Percentiles rank a stretch among this genome's conserved stretches.
These are phyloP conservation scores for Rambutsinella grinnellia DNA, from an alignment of 2,888 invertebrate genomes.

Conservation along the genomic window DNA sequence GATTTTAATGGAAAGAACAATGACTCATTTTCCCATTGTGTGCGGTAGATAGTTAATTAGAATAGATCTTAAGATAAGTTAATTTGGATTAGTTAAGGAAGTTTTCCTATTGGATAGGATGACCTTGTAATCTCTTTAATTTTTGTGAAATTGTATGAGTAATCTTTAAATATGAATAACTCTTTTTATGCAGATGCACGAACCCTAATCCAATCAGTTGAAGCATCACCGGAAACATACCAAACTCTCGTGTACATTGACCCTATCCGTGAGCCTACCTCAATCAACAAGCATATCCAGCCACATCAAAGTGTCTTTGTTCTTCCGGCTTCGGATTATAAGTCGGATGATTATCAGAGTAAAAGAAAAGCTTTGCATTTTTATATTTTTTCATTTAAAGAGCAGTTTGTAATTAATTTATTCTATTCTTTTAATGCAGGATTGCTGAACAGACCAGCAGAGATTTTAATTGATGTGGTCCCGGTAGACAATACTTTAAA, in stretches of 20 bases:
- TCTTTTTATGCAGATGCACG: constrained; percentile 45
- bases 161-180: too few relatives aligned
- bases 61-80: too few relatives aligned
- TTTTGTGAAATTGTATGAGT: not conserved
- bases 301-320: constrained; percentile 42
- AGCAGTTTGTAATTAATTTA: not conserved
- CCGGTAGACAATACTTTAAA: constrained; percentile 22
- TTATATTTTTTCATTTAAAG: too few relatives aligned
- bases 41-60: too few relatives aligned
- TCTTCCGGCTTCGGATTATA: constrained; percentile 45
- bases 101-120: not conserved
- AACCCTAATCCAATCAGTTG: constrained; percentile 27
- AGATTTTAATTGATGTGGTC: constrained; percentile 41
- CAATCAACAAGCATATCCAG: constrained; percentile 35
- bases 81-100: too few relatives aligned
- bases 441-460: constrained; percentile 41
- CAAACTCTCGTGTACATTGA: constrained; percentile 39
- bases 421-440: constrained; percentile 10
- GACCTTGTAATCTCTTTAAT: not conserved
- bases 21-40: not conserved
- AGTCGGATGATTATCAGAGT: constrained; percentile 36
- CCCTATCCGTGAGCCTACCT: constrained; percentile 37
- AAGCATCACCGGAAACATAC: constrained; percentile 24
- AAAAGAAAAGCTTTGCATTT: not conserved
- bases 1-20: not conserved